These are phyloP conservation scores for Tetranychus cinnabarinus DNA, from an alignment of 1,140 invertebrate species.

Conservation along the genomic window DNA sequence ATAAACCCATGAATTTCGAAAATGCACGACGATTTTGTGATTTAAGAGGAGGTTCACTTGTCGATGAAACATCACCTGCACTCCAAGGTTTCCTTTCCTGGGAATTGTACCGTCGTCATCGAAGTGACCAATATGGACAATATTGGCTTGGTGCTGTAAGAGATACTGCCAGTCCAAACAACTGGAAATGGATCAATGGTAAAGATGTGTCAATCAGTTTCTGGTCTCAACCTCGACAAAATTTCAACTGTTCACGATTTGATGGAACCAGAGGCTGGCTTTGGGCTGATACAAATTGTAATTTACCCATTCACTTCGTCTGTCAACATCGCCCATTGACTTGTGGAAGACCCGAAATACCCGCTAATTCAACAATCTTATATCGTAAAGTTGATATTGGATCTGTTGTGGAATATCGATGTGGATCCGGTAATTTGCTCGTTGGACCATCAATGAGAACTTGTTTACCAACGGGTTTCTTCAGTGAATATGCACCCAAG, in stretches of 20 bases:
- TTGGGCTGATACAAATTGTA: conserved; percentile 78
- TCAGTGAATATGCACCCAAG: conserved; percentile 73
- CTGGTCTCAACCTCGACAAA: conserved; percentile 62
- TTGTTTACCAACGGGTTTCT: conserved; percentile 72
- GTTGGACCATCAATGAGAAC: conserved; percentile 57
- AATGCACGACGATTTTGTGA: conserved; percentile 57
- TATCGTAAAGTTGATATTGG: conserved; percentile 47
- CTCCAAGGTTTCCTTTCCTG: conserved; percentile 79
- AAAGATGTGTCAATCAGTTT: conserved; percentile 67
- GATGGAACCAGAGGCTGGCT: conserved; percentile 81
- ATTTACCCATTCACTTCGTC: conserved; percentile 60
- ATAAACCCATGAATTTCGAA: conserved; percentile 52
- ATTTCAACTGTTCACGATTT: conserved; percentile 64
- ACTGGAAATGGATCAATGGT: conserved; percentile 67
- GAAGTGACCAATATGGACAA: conserved; percentile 65
- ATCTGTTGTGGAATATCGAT: conserved; percentile 58
- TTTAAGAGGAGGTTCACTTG: conserved; percentile 49
- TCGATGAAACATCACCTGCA: conserved; percentile 78
- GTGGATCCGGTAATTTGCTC: conserved; percentile 57
- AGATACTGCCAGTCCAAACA: conserved; percentile 44
- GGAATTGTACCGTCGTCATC: conserved; percentile 71
- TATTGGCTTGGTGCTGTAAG: conserved; percentile 82
- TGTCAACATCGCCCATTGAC: conserved; percentile 78
- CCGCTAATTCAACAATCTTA: conserved; percentile 69
- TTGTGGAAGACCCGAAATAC: conserved; percentile 69